Evolutionary conservation across 2,797 vertebrate genomes (phyloP).

Genomic region (Pampus argenteus): DNA sequence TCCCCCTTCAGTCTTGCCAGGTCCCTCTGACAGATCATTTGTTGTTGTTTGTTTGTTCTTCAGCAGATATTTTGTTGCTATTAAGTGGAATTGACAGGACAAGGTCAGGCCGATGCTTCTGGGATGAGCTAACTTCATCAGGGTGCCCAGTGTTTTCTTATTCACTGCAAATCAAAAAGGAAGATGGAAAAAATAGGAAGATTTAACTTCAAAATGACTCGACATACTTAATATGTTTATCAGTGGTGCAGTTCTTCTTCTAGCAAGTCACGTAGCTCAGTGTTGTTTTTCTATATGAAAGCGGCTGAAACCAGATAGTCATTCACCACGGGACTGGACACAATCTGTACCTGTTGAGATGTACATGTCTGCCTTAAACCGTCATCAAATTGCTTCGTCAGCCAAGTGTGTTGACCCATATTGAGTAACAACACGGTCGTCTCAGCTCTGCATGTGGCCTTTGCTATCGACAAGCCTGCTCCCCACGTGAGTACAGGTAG

Average conservation of each 20-base stretch:
- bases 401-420: slow-evolving; percentile 66
- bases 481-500: slow-evolving; percentile 56
- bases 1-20: slow-evolving; percentile 22
- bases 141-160: background rate
- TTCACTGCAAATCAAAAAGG: slow-evolving; percentile 19
- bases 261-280: background rate
- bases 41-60: slow-evolving; percentile 34
- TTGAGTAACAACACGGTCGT: slow-evolving; percentile 56
- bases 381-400: slow-evolving; percentile 47
- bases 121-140: slow-evolving; percentile 8
- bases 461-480: slow-evolving; percentile 49
- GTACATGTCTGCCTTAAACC: slow-evolving; percentile 19
- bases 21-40: slow-evolving; percentile 15
- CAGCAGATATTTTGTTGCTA: slow-evolving; percentile 4
- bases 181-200: background rate
- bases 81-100: slow-evolving; percentile 35
- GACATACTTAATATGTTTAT: background rate
- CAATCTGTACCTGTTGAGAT: slow-evolving; percentile 35
- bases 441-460: slow-evolving; percentile 49
- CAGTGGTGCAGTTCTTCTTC: background rate
- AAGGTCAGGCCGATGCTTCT: slow-evolving; percentile 21
- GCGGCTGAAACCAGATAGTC: slow-evolving; percentile 11
- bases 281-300: slow-evolving; percentile 16
- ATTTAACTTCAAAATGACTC: slow-evolving; percentile 3
- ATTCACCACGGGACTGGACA: background rate